Evolutionary conservation across 2,797 vertebrate genomes (phyloP), one percentile per base, ranked within the genome.

Genomic region (Melanotaenia pygmaea): DNA sequence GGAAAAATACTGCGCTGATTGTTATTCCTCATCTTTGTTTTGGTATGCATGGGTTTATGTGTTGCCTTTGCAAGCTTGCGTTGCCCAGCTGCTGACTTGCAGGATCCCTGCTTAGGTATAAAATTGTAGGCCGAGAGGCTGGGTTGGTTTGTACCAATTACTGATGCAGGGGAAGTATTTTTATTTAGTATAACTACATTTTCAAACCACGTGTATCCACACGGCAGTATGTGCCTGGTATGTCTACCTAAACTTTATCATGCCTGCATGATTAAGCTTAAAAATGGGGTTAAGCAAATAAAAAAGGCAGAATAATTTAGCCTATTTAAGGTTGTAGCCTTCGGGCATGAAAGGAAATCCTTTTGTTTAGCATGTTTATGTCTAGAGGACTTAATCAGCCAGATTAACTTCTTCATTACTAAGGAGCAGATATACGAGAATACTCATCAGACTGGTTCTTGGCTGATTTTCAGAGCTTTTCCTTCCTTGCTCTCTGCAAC

Each of bases 1-100:
- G 89, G 86, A 90, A 85, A 86, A 87, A 88, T 87, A 77, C 71
- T 74, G 70, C 66, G 62, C 87, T 89, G 83, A 90, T 88, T 92
- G 77, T 86, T 83, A 85, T 77, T 87, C 80, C 59, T 67, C 35
- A 38, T 76, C 72, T 83, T 72, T 84, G 64, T 68, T 90, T 86
- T 77, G 40, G 35, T 79, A 70, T 77, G 66, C 63, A 57, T 81
- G 54, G 58, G 37, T 65, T 37, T 53, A 30, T 76, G 50, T 63
- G 30, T 34, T 56, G 67, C 78, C 65, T 67, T 59, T 62, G 77
- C 78, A 74, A 76, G 26, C 26, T 22, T 67, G 35, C 57, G 63
- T 57, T 38, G 54, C 65, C 74, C 82, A 77, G 54, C 70, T 63
- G 73, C 72, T 68, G 65, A 56, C 60, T 72, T 61, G 40, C 69